A percentile compares a stretch with the other conserved stretches of the same genome.
Conservation (phyloP, 2,797 vertebrate species). For the Enteromius trimaculatus region DNA sequence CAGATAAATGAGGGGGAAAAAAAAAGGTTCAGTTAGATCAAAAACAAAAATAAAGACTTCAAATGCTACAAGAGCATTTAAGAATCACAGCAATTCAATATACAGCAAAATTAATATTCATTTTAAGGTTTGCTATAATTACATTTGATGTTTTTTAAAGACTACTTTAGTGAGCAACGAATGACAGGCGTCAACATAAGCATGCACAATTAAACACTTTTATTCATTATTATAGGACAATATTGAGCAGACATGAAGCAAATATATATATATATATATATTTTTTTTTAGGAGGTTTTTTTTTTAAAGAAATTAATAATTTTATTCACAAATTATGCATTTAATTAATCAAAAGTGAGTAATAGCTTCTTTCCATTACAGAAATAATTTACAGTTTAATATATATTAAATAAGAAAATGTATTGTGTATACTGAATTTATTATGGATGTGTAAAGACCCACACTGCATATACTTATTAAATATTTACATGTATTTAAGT, state of each 20-base stretch:
- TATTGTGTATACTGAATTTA: too few species aligned
- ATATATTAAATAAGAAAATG: not conserved
- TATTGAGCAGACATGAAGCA: not conserved
- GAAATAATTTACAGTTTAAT: not conserved
- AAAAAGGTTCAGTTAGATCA: not conserved
- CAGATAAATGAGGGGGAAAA: not conserved
- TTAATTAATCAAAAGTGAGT: not conserved
- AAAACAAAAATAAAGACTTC: not conserved
- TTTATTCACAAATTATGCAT: not conserved
- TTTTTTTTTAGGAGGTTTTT: too few species aligned
- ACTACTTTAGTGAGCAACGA: not conserved
- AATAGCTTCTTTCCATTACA: not conserved
- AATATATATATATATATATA: too few species aligned
- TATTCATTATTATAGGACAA: not conserved
- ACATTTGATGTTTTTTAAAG: not conserved
- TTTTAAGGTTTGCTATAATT: not conserved
- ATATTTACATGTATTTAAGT: too few species aligned
- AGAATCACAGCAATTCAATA: not conserved
- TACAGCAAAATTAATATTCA: not conserved
- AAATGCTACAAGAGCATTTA: not conserved
- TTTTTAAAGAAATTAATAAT: not conserved
- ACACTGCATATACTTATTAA: too few species aligned
- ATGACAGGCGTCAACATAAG: not conserved
- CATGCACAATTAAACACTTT: not conserved
- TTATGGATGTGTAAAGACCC: too few species aligned